These are phyloP conservation scores for Ectemnius cavifrons DNA, from an alignment of 2,888 invertebrate species.

Conservation along the genomic window DNA sequence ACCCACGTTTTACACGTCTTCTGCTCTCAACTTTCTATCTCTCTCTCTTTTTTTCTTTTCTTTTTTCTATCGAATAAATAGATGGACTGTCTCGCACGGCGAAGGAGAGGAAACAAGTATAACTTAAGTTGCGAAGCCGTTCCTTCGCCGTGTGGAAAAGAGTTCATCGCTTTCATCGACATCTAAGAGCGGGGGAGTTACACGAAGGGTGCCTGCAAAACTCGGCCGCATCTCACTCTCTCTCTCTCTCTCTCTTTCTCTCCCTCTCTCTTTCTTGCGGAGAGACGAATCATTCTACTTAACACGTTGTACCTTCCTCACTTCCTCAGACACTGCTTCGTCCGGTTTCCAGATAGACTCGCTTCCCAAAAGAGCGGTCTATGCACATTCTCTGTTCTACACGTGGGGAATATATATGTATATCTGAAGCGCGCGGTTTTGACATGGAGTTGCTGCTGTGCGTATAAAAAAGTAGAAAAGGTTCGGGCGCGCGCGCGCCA, in stretches of 20 bases:
- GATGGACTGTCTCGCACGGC: neutral
- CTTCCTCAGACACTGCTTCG: neutral
- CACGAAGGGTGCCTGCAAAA: slow-evolving; percentile 52
- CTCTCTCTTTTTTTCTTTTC: too few relatives aligned
- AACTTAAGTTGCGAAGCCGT: too few relatives aligned
- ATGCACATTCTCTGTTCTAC: neutral
- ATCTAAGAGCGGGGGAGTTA: slow-evolving; percentile 75
- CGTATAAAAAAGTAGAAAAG: slow-evolving; percentile 6
- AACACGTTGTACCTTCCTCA: neutral
- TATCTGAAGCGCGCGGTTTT: neutral
- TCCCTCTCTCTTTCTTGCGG: neutral
- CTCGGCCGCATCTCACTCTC: neutral
- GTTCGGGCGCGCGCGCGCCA: neutral
- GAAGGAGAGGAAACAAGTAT: neutral
- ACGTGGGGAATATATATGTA: neutral
- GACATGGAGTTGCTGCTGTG: neutral
- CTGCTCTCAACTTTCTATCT: neutral
- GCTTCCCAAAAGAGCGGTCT: neutral
- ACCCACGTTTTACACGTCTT: slow-evolving; percentile 65
- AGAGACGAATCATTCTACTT: neutral
- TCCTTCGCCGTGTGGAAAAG: neutral
- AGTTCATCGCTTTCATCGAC: slow-evolving; percentile 57
- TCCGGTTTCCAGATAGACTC: neutral
- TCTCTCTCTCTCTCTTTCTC: neutral
- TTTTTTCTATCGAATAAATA: neutral